Conservation (phyloP, 2,797 vertebrate species). For the Carapus acus region DNA sequence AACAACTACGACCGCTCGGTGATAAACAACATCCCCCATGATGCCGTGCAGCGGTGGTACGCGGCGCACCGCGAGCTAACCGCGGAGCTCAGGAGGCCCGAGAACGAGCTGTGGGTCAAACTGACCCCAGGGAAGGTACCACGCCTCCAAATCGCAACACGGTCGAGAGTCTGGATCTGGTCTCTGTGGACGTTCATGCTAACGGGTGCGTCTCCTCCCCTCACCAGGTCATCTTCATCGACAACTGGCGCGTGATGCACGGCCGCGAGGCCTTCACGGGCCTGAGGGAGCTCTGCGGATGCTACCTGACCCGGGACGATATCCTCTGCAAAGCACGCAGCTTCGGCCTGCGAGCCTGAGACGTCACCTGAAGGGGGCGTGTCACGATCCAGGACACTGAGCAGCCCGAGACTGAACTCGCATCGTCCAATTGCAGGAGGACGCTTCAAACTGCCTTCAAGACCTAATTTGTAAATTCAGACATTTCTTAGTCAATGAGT, state of each 20-base stretch:
- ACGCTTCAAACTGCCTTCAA: too few relatives aligned
- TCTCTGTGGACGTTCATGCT: too few relatives aligned
- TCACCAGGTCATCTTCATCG: conserved; percentile 82
- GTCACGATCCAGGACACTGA: too few relatives aligned
- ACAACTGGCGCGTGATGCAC: conserved; percentile 91
- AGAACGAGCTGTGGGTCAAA: conserved; percentile 93
- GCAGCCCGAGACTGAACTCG: too few relatives aligned
- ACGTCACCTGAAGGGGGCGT: too few relatives aligned
- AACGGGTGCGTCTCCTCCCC: conserved; percentile 17
- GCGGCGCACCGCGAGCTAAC: conserved; percentile 81
- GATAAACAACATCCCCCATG: conserved; percentile 82
- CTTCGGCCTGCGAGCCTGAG: conserved; percentile 80
- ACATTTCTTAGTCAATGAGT: too few relatives aligned
- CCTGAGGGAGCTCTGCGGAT: conserved; percentile 86
- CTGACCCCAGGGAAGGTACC: conserved; percentile 87
- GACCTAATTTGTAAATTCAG: too few relatives aligned
- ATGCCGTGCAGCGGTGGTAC: conserved; percentile 82
- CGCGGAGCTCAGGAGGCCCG: conserved; percentile 76
- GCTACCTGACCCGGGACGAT: conserved; percentile 89
- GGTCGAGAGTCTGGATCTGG: too few relatives aligned
- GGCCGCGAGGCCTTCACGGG: conserved; percentile 90
- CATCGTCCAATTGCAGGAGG: too few relatives aligned
- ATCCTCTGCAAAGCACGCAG: conserved; percentile 80
- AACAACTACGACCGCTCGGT: conserved; percentile 91
- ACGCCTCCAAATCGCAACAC: neutral